Percentiles rank a stretch among this genome's conserved stretches.
Conservation (phyloP, 2,797 vertebrate genomes). For the Cygnus olor region DNA sequence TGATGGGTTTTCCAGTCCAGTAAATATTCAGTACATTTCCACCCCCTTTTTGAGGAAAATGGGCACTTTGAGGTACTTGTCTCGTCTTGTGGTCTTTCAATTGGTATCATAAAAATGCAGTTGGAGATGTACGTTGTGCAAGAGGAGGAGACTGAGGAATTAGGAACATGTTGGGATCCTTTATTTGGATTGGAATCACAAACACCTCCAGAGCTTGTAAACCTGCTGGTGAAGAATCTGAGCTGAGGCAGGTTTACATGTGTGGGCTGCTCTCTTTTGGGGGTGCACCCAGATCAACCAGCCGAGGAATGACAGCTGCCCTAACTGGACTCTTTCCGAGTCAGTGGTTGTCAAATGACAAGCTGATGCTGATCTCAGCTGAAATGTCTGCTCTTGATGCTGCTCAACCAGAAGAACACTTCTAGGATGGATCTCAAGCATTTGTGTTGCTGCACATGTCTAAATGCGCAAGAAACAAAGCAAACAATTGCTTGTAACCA, state of each 20-base stretch:
- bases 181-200: background rate
- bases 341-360: background rate
- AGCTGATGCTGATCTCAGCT: background rate
- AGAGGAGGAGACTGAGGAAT: background rate
- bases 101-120: background rate
- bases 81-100: background rate
- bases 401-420: background rate
- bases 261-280: background rate
- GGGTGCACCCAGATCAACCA: background rate
- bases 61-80: background rate
- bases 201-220: background rate
- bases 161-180: background rate
- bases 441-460: background rate
- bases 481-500: background rate
- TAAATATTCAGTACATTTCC: background rate
- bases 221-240: background rate
- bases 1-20: background rate
- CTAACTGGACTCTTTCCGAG: background rate
- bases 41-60: background rate
- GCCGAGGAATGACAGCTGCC: background rate
- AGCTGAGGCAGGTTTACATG: background rate
- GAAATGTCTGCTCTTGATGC: background rate
- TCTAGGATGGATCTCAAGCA: background rate
- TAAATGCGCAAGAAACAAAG: background rate
- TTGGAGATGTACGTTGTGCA: background rate